Evolutionary conservation across 2,888 invertebrate species (phyloP), one percentile per base, ranked within the genome.

Genomic region (Lymantria monacha): DNA sequence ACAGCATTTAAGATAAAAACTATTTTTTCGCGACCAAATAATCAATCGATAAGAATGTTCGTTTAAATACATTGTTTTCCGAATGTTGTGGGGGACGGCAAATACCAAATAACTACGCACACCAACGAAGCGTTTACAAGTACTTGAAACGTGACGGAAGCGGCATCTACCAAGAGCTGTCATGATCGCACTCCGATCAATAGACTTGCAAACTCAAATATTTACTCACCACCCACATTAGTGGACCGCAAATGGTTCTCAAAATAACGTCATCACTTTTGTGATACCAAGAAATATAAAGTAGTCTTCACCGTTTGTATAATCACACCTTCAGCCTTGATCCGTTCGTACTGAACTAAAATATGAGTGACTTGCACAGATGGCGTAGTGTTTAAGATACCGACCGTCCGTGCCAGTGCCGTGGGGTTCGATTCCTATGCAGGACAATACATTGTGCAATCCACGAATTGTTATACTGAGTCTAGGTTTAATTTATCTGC

Each of bases 181-280:
- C 81, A 76, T 82, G 85, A 87, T 85, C 85, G 70, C 73, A 70
- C 76, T 67, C 71, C 83, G 88, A 90, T 90, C 89, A 83, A 90
- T 90, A 87, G 83, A 79, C 83, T 83, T 79, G 76, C 74, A 68
- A 77, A 72, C 74, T 83, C 86, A 84, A 90, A 90, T 88, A 88
- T 90, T 89, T 88, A 85, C 87, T 81, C 88, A 82, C 78, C 74
- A 57, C 69, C 80, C 76, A 83, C 87, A 87, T 87, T 87, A 87
- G 85, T 66, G 74, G 70, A 63, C 53, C 57, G 57, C 63, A 66
- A 72, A 64, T 55, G 61, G 76, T 61, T 70, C 70, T 67, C 74
- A 76, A 75, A 63, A 76, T 53, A 55, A 62, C 74, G 78, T 76
- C 74, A 75, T 49, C 56, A 50, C 41, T 44, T 22, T 36, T 15